Conservation (phyloP, 2,113 vertebrate genomes). For the Manacus vitellinus region DNA sequence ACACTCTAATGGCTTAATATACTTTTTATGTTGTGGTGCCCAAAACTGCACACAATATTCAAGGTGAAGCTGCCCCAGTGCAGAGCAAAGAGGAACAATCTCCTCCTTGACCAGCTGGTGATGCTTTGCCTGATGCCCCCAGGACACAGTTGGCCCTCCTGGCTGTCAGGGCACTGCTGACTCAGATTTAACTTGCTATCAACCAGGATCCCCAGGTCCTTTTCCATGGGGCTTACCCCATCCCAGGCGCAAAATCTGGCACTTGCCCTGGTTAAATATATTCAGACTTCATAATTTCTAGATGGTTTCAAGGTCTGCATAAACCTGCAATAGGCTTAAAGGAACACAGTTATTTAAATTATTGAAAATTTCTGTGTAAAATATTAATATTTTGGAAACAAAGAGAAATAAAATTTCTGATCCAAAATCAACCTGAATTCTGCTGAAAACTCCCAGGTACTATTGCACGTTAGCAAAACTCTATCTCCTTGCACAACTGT, state of each 20-base stretch:
- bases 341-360: not conserved
- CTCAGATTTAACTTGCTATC: not conserved
- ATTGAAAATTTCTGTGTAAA: not conserved
- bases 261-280: not conserved
- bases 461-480: not conserved
- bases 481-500: not conserved
- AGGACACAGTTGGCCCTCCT: not conserved
- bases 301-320: not conserved
- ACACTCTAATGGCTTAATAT: too few species aligned
- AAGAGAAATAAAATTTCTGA: not conserved
- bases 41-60: not conserved
- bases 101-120: not conserved
- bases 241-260: not conserved
- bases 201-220: not conserved
- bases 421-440: not conserved
- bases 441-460: not conserved
- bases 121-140: not conserved
- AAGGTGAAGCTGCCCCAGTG: not conserved
- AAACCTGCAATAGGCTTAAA: not conserved
- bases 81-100: fast-evolving
- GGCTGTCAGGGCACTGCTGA: not conserved
- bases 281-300: not conserved
- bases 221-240: not conserved
- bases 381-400: not conserved
- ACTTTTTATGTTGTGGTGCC: not conserved